Evolutionary conservation across 2,888 invertebrate genomes (phyloP), one percentile per base, ranked within the genome.

Genomic region (Meta bourneti): DNA sequence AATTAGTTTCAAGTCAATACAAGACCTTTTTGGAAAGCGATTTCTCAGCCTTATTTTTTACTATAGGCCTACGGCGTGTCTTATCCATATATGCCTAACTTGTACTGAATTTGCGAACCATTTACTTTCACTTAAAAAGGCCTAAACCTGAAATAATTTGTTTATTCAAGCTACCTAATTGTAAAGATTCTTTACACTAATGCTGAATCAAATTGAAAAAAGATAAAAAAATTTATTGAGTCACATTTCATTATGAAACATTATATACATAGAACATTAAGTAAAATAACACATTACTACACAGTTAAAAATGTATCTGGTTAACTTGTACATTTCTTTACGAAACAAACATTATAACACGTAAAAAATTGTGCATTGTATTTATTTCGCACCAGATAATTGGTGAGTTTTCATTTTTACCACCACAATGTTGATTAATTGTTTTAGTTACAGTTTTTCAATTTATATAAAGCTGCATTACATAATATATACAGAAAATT

Each of bases 181-280:
- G 34, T 34, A 2, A 1, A 34, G 34, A 34, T 34, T 34, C 34
- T 34, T 34, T 34, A 4, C 34, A 34, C 34, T 34, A 4, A 34
- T 34, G 34, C 34, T 34, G 4, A 34, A 34, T 34, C 34, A 78
- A 54, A 48, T 48, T 34, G 54, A 48, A 84, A 90, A 90, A 90
- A 80, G 90, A 85, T 85, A 90, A 85, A 90, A n/a, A 90, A 84
- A 90, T 90, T 85, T 85, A 85, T 90, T 90, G 80, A 80, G 74
- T 90, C 74, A 75, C 78, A 79, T 84, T 70, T 20, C 74, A 48
- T 75, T 84, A 85, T 90, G 84, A 90, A 90, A 90, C 90, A 90
- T 84, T 90, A 90, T 90, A 52, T 90, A 90, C 85, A 90, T 85
- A 90, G 90, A 80, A 90, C 61, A 84, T 72, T 54, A 69, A 90